Conservation (phyloP, 1,140 invertebrate genomes). For the Anoplolepis gracilipes region DNA sequence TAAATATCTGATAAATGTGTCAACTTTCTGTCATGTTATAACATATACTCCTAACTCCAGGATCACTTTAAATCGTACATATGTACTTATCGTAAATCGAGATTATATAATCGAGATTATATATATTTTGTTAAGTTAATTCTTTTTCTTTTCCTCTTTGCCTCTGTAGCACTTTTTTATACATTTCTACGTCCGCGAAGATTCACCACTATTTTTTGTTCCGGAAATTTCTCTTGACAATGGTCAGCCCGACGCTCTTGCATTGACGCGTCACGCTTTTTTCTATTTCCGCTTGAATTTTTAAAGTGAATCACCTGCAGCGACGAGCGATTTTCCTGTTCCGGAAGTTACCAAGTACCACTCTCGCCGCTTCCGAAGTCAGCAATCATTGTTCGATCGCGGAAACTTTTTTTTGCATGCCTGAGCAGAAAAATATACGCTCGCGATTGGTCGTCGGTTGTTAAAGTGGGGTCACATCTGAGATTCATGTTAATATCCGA, state of each 20-base stretch:
- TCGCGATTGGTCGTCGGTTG: constrained; percentile 16
- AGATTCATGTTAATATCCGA: constrained; percentile 27
- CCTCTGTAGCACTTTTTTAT: background rate
- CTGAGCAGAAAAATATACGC: constrained; percentile 29
- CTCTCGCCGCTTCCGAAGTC: constrained; percentile 21
- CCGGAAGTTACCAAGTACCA: constrained; percentile 8
- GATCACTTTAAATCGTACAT: background rate
- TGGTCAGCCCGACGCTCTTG: background rate
- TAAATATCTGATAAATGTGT: background rate
- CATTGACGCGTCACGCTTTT: background rate
- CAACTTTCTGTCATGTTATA: background rate
- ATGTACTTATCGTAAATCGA: too few relatives aligned
- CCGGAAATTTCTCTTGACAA: background rate
- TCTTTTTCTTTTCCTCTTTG: background rate
- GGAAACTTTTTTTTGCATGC: constrained; percentile 35
- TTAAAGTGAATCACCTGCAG: constrained; percentile 53
- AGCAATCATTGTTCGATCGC: constrained; percentile 51
- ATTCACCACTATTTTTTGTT: constrained; percentile 22
- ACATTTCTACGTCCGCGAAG: background rate
- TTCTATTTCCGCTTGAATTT: constrained; percentile 40
- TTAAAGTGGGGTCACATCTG: constrained; percentile 15
- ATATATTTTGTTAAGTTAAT: background rate
- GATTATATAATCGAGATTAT: background rate
- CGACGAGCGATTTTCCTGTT: background rate
- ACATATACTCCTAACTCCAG: background rate